Evolutionary conservation across 2,113 vertebrate species (phyloP), one percentile per base, ranked within the genome.

Genomic region (Psilopsiagon aymara): DNA sequence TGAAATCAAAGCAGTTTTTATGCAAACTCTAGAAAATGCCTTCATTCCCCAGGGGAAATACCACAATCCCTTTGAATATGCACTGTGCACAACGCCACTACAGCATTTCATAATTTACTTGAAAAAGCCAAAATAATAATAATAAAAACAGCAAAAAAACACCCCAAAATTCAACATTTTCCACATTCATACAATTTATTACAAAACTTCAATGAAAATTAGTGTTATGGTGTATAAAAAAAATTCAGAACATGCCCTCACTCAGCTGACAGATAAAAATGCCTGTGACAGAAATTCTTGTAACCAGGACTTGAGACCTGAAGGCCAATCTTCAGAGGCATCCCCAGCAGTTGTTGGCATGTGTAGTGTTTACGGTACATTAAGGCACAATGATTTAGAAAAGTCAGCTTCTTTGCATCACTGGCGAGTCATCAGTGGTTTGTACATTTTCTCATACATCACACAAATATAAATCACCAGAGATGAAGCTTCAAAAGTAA

Each of bases 181-280:
- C 44, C 88, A 96, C 78, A 85, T 64, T 55, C 63, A 23, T 96
- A 94, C 94, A 86, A 73, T 97, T 97, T 97, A 97, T 97, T 97
- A 97, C 86, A 97, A 97, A 96, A 94, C 41, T 71, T 85, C 35
- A 51, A 96, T 74, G 92, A 90, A 94, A 94, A 94, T 73, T 92
- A 97, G 95, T 95, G 96, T 92, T 89, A 73, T 60, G 91, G 82
- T 91, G 89, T 94, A 95, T 96, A 94, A 94, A 96, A 62, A 82
- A 87, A 95, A 64, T 69, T 83, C 57, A 51, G 44, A 71, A 95
- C 83, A 86, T 84, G 95, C 82, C 94, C 53, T 35, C 2, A 1
- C 52, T 83, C 60, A 77, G 79, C 87, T 63, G 82, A 95, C 63
- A 82, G 62, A 76, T 87, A 69, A 49, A 80, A 95, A 90, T 39